These are phyloP conservation scores for Apis mellifera DNA, from an alignment of 1,140 invertebrate genomes.

Conservation along the genomic window Amel_HAv3.1 CM009941.2:11188001-11188500, in stretches of 20 bases:
- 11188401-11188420: no score
- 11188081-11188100: slow-evolving; percentile 7
- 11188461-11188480: no score
- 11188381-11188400: no score
- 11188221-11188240: slow-evolving; percentile 24
- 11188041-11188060: neutral
- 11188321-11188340: no score
- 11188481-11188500: no score
- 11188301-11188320: neutral
- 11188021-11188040: slow-evolving; percentile 20
- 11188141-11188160: slow-evolving; percentile 66
- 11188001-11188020: slow-evolving; percentile 75
- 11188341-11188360: no score
- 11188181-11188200: slow-evolving; percentile 52
- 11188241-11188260: slow-evolving; percentile 20
- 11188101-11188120: neutral
- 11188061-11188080: neutral
- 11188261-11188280: neutral
- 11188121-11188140: slow-evolving; percentile 32
- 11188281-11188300: neutral
- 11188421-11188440: no score
- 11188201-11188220: slow-evolving; percentile 39
- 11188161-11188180: slow-evolving; percentile 51
- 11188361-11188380: no score
- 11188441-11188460: no score